Conservation (phyloP, 1,140 invertebrate genomes). For the Copidosoma floridanum region DNA sequence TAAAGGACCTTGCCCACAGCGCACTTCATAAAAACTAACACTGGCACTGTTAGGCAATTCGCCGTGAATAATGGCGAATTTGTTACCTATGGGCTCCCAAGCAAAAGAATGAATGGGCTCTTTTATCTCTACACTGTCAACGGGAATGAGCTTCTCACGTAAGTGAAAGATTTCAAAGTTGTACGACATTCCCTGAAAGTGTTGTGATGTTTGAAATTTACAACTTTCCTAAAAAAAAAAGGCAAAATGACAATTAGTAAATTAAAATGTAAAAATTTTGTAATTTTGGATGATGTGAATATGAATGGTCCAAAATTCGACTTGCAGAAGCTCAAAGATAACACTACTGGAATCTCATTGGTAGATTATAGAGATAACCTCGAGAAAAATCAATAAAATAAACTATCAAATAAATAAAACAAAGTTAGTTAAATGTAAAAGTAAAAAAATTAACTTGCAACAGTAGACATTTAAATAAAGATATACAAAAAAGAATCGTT, state of each 20-base stretch:
- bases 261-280: constrained; percentile 9
- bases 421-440: background rate
- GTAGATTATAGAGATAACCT: constrained; percentile 1
- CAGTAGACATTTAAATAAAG: background rate
- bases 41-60: constrained; percentile 84
- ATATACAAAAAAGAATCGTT: background rate
- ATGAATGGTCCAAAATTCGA: constrained; percentile 12
- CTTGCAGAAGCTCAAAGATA: background rate
- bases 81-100: constrained; percentile 96
- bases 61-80: constrained; percentile 95
- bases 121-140: constrained; percentile 94
- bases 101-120: constrained; percentile 93
- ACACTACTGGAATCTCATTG: background rate
- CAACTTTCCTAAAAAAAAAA: constrained; percentile 22
- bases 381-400: background rate
- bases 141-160: constrained; percentile 96
- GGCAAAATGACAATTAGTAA: constrained; percentile 17
- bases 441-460: background rate
- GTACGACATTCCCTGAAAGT: constrained; percentile 86
- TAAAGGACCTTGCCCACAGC: constrained; percentile 80
- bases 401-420: background rate
- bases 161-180: constrained; percentile 99
- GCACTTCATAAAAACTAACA: constrained; percentile 94
- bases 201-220: constrained; percentile 25
- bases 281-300: background rate